Base-by-base conservation (phyloP, 2,888 invertebrate genomes). In the Chironomus tentans region DNA sequence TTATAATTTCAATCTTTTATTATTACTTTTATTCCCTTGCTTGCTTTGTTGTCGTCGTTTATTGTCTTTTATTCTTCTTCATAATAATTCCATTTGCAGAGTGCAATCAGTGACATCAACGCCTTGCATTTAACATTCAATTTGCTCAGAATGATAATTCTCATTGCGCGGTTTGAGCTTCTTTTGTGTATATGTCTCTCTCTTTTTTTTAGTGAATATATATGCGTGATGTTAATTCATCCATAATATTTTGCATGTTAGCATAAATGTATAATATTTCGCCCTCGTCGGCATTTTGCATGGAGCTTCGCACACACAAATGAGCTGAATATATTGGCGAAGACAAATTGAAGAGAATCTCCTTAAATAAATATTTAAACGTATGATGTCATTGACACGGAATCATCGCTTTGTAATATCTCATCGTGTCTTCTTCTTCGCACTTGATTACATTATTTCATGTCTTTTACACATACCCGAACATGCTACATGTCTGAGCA, bases 341-440 rank as follows among this genome's bases (percentile, higher is more conserved):
- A 70, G 47, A 47, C 47, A 47, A 71, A 71, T 71, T 56, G 70
- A 62, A 72, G 72, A 74, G 65, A 74, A 74, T 74, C 65, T 68
- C 47, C 74, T 74, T 68, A 74, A 74, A 62, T 68, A 68, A 68
- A 74, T 48, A 72, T 72, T 72, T 72, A 38, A 72, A 62, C 71
- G 50, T 24, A 68, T 73, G 73, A 73, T 74, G 74, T 74, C 74
- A 74, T 65, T 74, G 74, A 74, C 74, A 74, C 48, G 68, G 38
- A 73, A 68, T 74, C 74, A 68, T 74, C 68, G 21, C 47, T 38
- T 65, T 74, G 74, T 46, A 48, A 65, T 74, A 38, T 68, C 18
- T 62, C 46, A 65, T 65, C 24, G 65, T 5, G 12, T 62, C 62
- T 62, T 15, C 18, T 56, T 56, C 18, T 56, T 56, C 56, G 18